Base-by-base conservation (phyloP, 2,888 invertebrate species). In the Parnassius mnemosyne region DNA sequence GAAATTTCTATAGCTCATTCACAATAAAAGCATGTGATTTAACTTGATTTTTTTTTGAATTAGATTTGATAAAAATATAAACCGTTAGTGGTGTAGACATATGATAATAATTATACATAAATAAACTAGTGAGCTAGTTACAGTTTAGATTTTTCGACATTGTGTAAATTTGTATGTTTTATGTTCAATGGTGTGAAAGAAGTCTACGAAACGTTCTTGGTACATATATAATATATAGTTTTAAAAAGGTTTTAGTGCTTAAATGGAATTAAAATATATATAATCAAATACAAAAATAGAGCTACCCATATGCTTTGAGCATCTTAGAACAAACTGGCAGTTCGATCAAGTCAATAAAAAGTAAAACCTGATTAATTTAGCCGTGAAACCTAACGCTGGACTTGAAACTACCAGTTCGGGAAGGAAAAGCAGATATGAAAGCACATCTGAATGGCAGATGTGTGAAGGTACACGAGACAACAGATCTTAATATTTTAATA, bases 371-470 rank as follows among this genome's bases (percentile, higher is more conserved):
- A 67, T 68, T 69, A 69, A 53, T 63, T 47, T 44, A 52, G 49
- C 56, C 61, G 47, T 51, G 53, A 47, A 51, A 52, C 60, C 64
- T 66, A 65, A 52, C 57, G 51, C 53, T 67, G 57, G 61, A 60
- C 57, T 67, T 72, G 78, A 87, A 87, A 89, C 86, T 89, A 87
- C 88, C 87, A 88, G 83, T 85, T 89, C 79, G 84, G 78, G 76
- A 78, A 80, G 82, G 79, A 83, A 80, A 89, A 90, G 86, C 85
- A 82, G 78, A 80, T 80, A 84, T 80, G 73, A 81, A 75, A 85
- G 83, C 80, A 87, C 90, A 87, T 87, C 90, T 87, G 90, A 85
- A 85, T 87, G 88, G 87, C 89, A 87, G 90, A 88, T 84, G 85
- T 82, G 83, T 79, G 83, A 85, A 90, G 88, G 85, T 86, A 86